These are phyloP conservation scores for Benthochromis sp. DNA, from an alignment of 2,113 vertebrate species.

Conservation along the genomic window DNA sequence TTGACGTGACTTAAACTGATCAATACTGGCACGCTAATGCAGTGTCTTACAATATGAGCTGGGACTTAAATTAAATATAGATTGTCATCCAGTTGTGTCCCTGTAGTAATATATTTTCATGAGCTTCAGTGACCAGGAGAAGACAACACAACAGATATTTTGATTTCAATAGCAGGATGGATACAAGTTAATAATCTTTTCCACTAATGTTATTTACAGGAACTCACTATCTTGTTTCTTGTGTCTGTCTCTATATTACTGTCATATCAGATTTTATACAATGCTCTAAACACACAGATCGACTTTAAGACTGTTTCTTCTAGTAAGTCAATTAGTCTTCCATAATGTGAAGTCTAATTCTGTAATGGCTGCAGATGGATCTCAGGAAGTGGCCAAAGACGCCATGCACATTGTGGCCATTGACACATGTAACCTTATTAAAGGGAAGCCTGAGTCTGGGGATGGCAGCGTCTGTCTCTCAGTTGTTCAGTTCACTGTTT, in stretches of 20 bases:
- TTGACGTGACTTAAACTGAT: neutral
- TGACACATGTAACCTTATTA: constrained; percentile 49
- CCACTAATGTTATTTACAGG: constrained; percentile 33
- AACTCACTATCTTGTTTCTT: constrained; percentile 24
- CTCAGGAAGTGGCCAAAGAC: constrained; percentile 31
- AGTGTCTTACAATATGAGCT: neutral
- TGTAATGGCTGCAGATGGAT: constrained; percentile 48
- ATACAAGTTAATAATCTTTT: neutral
- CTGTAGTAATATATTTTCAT: constrained; percentile 15
- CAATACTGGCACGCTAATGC: neutral
- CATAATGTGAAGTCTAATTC: constrained; percentile 29
- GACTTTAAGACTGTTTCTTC: constrained; percentile 19
- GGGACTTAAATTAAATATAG: constrained; percentile 11
- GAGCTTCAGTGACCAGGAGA: neutral
- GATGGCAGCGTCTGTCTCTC: neutral
- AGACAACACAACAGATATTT: neutral
- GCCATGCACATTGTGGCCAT: constrained; percentile 12
- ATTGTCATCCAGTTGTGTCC: neutral
- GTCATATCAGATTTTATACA: constrained; percentile 30
- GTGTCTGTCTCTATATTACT: constrained; percentile 30
- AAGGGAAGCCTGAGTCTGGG: neutral
- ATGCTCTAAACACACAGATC: neutral
- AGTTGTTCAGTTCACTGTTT: neutral
- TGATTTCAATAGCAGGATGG: neutral
- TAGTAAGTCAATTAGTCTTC: constrained; percentile 50